phyloP scores from a whole-genome alignment of 2,888 invertebrate species.

The Drosophila sordidula region DNA sequence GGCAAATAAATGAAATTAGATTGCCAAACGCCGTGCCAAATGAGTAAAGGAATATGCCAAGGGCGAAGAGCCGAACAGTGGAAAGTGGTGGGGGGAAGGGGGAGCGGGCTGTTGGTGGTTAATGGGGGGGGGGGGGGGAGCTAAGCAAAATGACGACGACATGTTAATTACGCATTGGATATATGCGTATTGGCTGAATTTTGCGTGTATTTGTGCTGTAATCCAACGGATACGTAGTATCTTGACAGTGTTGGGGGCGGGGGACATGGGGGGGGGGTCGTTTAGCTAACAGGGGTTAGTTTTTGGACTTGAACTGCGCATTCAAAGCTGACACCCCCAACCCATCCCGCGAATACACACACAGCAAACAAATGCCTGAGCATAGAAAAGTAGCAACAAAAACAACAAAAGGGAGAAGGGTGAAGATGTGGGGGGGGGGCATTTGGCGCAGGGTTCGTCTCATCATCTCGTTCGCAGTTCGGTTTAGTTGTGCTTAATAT shows the following conservation, averaged over 20 bases:
- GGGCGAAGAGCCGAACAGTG: not conserved
- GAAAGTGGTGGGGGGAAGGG: not conserved
- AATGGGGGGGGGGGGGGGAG: too few relatives aligned
- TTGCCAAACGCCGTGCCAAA: slow-evolving; percentile 37
- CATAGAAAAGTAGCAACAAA: slow-evolving; percentile 3
- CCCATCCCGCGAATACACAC: not conserved
- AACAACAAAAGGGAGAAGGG: not conserved
- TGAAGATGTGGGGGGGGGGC: too few relatives aligned
- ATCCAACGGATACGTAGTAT: slow-evolving; percentile 38
- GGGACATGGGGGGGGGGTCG: too few relatives aligned
- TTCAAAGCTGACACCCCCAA: not conserved
- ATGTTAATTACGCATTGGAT: slow-evolving; percentile 61
- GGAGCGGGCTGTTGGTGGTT: too few relatives aligned
- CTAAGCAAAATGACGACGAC: slow-evolving; percentile 30
- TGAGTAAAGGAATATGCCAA: slow-evolving; percentile 17
- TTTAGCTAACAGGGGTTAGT: slow-evolving; percentile 18
- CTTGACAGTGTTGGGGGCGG: not conserved
- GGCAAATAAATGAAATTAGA: slow-evolving; percentile 57
- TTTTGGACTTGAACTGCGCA: slow-evolving; percentile 39
- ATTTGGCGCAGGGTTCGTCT: not conserved
- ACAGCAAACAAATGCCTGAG: slow-evolving; percentile 12
- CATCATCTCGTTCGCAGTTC: slow-evolving; percentile 3
- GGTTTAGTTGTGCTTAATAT: slow-evolving; percentile 1
- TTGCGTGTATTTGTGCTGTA: slow-evolving; percentile 7
- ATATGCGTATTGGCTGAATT: slow-evolving; percentile 22